A percentile compares a stretch with the other conserved stretches of the same genome.
Evolutionary conservation across 2,113 vertebrate genomes (phyloP).

Genomic region (Prunella fulvescens): DNA sequence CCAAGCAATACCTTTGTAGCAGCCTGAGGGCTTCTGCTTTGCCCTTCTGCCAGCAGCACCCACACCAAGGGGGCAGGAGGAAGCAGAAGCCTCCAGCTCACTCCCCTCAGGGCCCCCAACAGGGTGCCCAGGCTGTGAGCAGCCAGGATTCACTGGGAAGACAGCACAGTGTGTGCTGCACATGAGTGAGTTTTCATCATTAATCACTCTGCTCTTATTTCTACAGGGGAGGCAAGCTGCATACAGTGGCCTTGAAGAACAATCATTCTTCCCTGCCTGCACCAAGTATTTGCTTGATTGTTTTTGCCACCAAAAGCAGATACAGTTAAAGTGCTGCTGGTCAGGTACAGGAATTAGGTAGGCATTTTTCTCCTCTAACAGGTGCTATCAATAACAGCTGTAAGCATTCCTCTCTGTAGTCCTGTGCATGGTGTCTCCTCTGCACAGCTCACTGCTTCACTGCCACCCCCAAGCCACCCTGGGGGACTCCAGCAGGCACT

Average conservation of each 20-base stretch:
- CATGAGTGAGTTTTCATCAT: background rate
- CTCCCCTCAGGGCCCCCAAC: background rate
- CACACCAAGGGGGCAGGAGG: background rate
- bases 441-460: background rate
- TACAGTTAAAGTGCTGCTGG: background rate
- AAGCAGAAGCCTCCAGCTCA: background rate
- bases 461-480: background rate
- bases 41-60: background rate
- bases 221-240: background rate
- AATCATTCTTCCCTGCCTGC: background rate
- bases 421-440: background rate
- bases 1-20: background rate
- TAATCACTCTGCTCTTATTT: background rate
- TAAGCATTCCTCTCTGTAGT: background rate
- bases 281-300: background rate
- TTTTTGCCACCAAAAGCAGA: slow-evolving; percentile 32
- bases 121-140: background rate
- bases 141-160: background rate
- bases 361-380: background rate
- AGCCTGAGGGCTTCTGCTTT: background rate
- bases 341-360: background rate
- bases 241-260: background rate
- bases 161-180: background rate
- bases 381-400: background rate
- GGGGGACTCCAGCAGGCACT: background rate